phyloP scores from a whole-genome alignment of 2,888 invertebrate species.

The Patella pellucida region DNA sequence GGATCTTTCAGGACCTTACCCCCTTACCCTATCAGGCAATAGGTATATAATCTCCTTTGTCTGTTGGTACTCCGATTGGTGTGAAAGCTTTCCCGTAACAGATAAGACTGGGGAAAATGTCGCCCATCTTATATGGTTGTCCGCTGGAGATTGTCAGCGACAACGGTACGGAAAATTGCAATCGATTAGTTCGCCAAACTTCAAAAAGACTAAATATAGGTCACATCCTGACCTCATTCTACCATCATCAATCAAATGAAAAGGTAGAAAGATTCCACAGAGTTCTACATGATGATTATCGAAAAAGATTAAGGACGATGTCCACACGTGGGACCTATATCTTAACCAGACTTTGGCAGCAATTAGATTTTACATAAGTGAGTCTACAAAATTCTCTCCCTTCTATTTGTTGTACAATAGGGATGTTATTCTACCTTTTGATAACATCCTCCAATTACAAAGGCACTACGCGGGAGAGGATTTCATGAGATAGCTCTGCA shows the following conservation, averaged over 20 bases:
- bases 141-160: conserved; percentile 22
- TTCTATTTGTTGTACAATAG: conserved; percentile 33
- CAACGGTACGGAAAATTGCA: conserved; percentile 25
- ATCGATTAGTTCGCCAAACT: conserved; percentile 20
- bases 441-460: conserved; percentile 33
- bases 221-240: conserved; percentile 14
- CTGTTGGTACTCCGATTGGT: conserved; percentile 18
- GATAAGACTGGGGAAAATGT: conserved; percentile 31
- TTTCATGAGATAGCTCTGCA: conserved; percentile 30
- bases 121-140: conserved; percentile 29
- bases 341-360: conserved; percentile 15
- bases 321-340: conserved; percentile 11
- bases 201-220: conserved; percentile 1
- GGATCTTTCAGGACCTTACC: conserved; percentile 28
- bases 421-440: conserved; percentile 33
- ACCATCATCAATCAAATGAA: conserved; percentile 14
- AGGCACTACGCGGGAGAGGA: conserved; percentile 32
- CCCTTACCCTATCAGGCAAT: conserved; percentile 22
- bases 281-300: too few species aligned
- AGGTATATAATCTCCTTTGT: conserved; percentile 21
- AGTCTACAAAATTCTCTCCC: conserved; percentile 17
- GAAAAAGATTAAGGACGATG: neutral
- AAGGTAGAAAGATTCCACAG: conserved; percentile 10
- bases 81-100: conserved; percentile 31
- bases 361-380: neutral